These are phyloP conservation scores for Euwallacea similis DNA, from an alignment of 1,140 invertebrate species.

Conservation along the genomic window DNA sequence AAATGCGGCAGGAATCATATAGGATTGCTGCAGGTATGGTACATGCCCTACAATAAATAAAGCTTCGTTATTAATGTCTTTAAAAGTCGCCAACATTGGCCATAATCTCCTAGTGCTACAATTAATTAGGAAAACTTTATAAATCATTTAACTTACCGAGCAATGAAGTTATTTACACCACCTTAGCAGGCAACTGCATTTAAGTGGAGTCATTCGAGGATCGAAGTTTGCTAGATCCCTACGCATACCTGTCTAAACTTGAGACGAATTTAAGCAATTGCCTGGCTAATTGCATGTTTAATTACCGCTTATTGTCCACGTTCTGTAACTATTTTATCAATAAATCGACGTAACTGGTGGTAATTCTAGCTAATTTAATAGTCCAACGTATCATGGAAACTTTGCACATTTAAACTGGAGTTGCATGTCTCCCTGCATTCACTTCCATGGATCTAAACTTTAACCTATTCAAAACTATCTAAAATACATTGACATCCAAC, in stretches of 20 bases:
- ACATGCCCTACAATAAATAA: background rate
- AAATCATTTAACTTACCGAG: conserved; percentile 6
- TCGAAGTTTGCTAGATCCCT: background rate
- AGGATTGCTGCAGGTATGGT: no score
- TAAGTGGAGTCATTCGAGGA: background rate
- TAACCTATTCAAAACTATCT: background rate
- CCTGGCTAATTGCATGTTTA: background rate
- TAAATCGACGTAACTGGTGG: background rate
- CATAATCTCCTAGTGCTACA: background rate
- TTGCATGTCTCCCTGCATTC: conserved; percentile 1
- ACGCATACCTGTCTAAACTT: background rate
- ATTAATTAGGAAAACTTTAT: background rate
- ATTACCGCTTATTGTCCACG: background rate
- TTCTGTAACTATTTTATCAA: background rate
- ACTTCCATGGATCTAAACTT: background rate
- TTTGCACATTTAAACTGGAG: conserved; percentile 10
- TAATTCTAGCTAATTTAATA: background rate
- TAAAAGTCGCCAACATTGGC: background rate
- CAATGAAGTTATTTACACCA: conserved; percentile 3
- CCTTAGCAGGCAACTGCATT: conserved; percentile 2
- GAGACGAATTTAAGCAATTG: no score
- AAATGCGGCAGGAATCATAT: no score
- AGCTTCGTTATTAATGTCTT: background rate
- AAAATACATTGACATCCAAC: conserved; percentile 3
- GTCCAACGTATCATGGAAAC: conserved; percentile 1